Percentiles rank a stretch among this genome's conserved stretches.
Evolutionary conservation across 2,113 vertebrate genomes (phyloP).

Genomic region (Rhadina sibilatrix): DNA sequence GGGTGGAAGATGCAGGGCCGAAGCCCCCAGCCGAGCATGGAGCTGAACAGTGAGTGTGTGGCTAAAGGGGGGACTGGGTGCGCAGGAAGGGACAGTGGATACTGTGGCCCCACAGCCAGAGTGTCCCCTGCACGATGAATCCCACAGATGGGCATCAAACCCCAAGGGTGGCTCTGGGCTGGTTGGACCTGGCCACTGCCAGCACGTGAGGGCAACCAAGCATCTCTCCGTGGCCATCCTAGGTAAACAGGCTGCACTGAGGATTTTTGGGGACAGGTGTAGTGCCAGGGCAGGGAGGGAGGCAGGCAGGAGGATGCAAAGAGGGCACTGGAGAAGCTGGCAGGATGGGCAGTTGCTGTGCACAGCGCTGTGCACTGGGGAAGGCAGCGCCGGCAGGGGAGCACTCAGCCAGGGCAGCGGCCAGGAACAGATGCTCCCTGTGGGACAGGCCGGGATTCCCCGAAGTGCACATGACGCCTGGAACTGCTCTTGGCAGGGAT

Average conservation of each 20-base stretch:
- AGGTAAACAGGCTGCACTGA: fast-evolving
- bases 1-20: constrained; percentile 48
- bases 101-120: background rate
- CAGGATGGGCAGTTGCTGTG: fast-evolving
- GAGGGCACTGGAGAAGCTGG: background rate
- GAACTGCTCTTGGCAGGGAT: constrained; percentile 5
- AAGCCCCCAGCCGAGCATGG: constrained; percentile 63
- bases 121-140: fast-evolving
- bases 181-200: background rate
- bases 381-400: fast-evolving
- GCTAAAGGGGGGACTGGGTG: background rate
- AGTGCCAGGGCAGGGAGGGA: fast-evolving
- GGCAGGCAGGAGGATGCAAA: background rate
- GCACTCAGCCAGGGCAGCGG: background rate
- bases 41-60: constrained; percentile 60
- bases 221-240: background rate
- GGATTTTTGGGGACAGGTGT: background rate
- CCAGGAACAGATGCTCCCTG: background rate
- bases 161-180: background rate
- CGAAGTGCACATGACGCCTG: background rate
- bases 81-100: background rate
- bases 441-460: constrained; percentile 36
- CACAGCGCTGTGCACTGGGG: background rate
- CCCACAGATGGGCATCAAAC: background rate
- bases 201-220: fast-evolving